phyloP scores from a whole-genome alignment of 1,140 invertebrate genomes.

The Zophobas morio region DNA sequence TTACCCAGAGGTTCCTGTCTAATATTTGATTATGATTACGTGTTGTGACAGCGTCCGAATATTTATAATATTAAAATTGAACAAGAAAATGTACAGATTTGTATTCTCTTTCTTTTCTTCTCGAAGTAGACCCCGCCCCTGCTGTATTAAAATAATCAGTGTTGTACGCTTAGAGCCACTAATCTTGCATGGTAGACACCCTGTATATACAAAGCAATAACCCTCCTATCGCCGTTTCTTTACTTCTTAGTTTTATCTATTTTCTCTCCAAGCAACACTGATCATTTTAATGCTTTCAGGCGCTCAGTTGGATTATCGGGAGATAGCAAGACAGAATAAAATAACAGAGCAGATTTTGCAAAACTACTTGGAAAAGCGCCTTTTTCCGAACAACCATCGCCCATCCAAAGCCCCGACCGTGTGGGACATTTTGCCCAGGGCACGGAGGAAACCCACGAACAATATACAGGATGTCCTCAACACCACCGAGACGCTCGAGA shows the following conservation, averaged over 20 bases:
- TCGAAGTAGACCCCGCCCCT: neutral
- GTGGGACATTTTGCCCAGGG: slow-evolving; percentile 73
- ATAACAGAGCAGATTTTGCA: slow-evolving; percentile 81
- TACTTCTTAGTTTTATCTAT: neutral
- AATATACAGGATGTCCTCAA: slow-evolving; percentile 64
- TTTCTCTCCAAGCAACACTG: slow-evolving; percentile 40
- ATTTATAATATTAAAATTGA: neutral
- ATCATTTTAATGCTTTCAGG: slow-evolving; percentile 51
- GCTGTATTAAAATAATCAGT: slow-evolving; percentile 45
- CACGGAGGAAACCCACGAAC: slow-evolving; percentile 51
- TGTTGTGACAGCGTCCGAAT: neutral
- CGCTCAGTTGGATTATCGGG: slow-evolving; percentile 68
- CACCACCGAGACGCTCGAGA: slow-evolving; percentile 70
- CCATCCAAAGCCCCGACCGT: slow-evolving; percentile 72
- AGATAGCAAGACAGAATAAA: slow-evolving; percentile 78
- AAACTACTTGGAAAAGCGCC: slow-evolving; percentile 77
- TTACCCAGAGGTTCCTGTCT: slow-evolving; percentile 9
- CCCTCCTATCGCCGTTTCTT: neutral
- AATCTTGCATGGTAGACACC: slow-evolving; percentile 14
- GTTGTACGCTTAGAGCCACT: slow-evolving; percentile 34
- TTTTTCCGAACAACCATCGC: slow-evolving; percentile 71
- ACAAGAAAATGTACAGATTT: too few relatives aligned
- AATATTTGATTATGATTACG: neutral
- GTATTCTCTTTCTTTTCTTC: neutral
- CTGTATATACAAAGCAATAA: neutral